phyloP scores from a whole-genome alignment of 2,113 vertebrate species.

The Gnathonemus echidnorhynchus region DNA sequence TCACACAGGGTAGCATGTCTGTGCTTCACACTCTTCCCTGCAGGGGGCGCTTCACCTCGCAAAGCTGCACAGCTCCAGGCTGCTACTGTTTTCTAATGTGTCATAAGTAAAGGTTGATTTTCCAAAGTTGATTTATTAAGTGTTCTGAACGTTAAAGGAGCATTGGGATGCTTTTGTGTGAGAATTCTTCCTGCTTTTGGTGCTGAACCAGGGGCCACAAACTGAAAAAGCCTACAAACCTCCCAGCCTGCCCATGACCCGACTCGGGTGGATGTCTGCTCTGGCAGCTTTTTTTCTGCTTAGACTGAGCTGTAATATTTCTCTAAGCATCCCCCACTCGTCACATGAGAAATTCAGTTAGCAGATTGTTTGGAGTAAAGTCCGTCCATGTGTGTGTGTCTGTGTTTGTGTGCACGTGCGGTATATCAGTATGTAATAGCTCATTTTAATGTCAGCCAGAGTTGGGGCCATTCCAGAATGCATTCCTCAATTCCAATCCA shows the following conservation, averaged over 20 bases:
- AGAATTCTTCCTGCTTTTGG: background rate
- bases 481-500: no score
- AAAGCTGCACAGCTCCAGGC: background rate
- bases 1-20: background rate
- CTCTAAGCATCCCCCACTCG: background rate
- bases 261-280: background rate
- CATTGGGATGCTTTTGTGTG: background rate
- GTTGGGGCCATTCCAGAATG: no score
- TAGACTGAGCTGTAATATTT: background rate
- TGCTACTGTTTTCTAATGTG: background rate
- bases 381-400: no score
- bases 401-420: background rate
- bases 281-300: background rate
- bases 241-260: background rate
- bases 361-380: background rate
- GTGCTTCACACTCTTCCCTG: background rate
- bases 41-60: background rate
- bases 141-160: background rate
- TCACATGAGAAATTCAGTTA: background rate
- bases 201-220: background rate
- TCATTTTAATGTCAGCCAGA: background rate
- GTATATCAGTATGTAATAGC: background rate
- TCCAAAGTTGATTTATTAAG: background rate
- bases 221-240: background rate
- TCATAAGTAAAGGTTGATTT: background rate